Evolutionary conservation across 1,140 invertebrate species (phyloP).

Genomic region (Heterodera schachtii): DNA sequence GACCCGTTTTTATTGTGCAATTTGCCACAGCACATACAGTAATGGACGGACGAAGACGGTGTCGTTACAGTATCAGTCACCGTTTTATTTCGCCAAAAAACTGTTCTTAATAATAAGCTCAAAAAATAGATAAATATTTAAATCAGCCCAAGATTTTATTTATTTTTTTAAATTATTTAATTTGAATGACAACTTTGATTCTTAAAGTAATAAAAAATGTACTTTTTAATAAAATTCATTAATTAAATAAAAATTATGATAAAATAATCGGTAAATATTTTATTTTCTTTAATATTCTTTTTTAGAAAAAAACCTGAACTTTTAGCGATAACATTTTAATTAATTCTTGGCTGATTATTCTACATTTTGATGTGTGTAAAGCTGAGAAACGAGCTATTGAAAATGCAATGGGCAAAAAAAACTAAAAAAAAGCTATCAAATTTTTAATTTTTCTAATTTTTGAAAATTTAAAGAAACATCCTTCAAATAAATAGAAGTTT

Average conservation of each 20-base stretch:
- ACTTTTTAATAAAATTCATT: too few relatives aligned
- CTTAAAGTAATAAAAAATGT: too few relatives aligned
- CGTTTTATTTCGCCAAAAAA: neutral
- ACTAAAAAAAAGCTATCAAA: neutral
- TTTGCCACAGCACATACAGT: conserved; percentile 3
- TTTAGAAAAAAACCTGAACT: neutral
- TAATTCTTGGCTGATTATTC: neutral
- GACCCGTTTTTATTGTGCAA: neutral
- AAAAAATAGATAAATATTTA: neutral
- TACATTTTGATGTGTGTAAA: neutral
- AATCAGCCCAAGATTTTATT: neutral
- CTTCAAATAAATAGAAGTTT: too few relatives aligned
- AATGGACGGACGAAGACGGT: neutral
- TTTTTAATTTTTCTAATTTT: too few relatives aligned
- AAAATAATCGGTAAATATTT: too few relatives aligned
- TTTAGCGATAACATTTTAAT: neutral
- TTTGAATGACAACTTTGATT: too few relatives aligned
- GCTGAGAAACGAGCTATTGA: neutral
- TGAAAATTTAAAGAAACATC: too few relatives aligned
- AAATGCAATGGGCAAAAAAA: neutral
- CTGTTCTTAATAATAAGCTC: neutral
- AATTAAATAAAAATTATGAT: too few relatives aligned
- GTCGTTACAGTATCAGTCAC: neutral
- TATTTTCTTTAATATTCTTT: too few relatives aligned
- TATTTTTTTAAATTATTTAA: too few relatives aligned